A percentile compares a stretch with the other conserved stretches of the same genome.
These are phyloP conservation scores for Anastrepha ludens DNA, from an alignment of 1,140 invertebrate species.

Conservation along the genomic window DNA sequence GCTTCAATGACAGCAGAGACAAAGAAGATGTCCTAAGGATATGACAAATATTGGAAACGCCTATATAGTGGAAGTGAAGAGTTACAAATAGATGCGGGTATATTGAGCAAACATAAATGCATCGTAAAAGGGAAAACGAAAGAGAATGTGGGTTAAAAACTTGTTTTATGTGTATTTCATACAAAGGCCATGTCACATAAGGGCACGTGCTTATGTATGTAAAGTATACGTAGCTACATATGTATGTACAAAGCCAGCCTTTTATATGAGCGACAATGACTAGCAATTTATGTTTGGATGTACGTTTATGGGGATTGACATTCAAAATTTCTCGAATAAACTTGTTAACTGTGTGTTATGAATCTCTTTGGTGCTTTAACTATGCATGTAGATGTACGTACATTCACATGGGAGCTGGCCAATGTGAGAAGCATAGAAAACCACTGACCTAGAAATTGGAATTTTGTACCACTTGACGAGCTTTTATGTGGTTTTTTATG, in stretches of 20 bases:
- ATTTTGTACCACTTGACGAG: not conserved
- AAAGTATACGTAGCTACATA: not conserved
- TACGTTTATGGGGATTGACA: not conserved
- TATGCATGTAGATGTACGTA: not conserved
- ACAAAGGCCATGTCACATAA: not conserved
- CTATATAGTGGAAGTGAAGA: not conserved
- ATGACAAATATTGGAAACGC: conserved; percentile 5
- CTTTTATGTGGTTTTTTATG: not conserved
- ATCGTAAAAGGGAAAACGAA: not conserved
- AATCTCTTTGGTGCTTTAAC: not conserved
- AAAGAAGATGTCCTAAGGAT: not conserved
- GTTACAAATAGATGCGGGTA: not conserved
- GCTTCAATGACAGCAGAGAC: not conserved
- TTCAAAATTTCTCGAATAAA: not conserved
- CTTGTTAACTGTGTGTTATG: not conserved
- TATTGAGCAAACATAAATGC: not conserved
- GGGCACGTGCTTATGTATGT: not conserved
- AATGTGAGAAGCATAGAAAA: not conserved
- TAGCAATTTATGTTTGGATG: not conserved
- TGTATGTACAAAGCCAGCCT: not conserved
- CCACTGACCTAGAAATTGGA: conserved; percentile 8
- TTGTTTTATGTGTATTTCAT: not conserved
- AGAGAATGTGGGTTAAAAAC: not conserved
- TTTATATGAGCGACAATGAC: not conserved
- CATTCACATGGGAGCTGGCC: not conserved